Evolutionary conservation across 53 echinoderm and acorn worm species (phyloP).

Genomic region (Stichopus horrens): DNA sequence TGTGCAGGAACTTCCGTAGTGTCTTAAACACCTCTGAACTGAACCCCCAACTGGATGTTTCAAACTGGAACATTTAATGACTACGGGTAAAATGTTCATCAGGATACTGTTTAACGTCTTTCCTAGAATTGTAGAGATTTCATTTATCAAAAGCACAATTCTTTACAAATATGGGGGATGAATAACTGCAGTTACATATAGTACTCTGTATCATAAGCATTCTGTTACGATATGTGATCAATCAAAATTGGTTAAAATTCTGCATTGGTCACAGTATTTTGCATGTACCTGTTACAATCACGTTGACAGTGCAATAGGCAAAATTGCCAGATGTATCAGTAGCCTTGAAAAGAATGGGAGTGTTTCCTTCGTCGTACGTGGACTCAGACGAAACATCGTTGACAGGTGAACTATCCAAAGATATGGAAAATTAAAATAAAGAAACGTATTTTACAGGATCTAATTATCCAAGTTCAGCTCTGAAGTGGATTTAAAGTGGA

Average conservation of each 20-base stretch:
- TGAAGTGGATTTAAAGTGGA: no score
- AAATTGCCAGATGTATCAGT: no score
- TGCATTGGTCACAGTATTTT: no score
- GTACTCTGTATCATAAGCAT: no score
- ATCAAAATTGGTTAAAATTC: no score
- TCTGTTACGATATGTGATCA: not conserved
- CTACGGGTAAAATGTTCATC: no score
- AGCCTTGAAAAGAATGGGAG: no score
- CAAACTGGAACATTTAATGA: constrained; percentile 57
- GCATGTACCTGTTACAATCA: not conserved
- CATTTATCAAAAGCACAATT: not conserved
- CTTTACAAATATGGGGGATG: not conserved
- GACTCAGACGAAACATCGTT: not conserved
- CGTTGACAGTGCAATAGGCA: not conserved
- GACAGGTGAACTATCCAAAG: not conserved
- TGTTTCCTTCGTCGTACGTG: not conserved
- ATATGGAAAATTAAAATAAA: not conserved
- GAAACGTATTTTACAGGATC: no score
- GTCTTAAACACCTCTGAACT: constrained; percentile 29
- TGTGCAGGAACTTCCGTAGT: constrained; percentile 53
- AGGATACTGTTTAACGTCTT: no score
- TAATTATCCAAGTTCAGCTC: no score
- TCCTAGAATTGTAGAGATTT: no score
- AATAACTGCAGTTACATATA: no score
- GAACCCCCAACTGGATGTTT: constrained; percentile 45